Evolutionary conservation across 2,797 vertebrate genomes (phyloP).

Genomic region (Platalea minor): DNA sequence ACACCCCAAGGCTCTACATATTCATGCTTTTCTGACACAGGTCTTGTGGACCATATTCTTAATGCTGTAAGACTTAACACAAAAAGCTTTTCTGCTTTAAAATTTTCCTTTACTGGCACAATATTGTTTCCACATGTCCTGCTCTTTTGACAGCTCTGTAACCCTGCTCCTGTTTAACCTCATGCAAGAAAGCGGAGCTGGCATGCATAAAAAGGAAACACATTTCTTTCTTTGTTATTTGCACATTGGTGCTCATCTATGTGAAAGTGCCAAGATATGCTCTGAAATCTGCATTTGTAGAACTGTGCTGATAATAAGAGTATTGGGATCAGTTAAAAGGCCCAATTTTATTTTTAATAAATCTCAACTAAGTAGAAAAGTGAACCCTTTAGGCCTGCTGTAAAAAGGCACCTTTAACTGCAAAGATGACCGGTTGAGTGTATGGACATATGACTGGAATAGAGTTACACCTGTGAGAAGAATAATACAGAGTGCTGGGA

Average conservation of each 20-base stretch:
- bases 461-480: neutral
- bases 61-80: neutral
- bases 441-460: neutral
- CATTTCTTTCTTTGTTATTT: neutral
- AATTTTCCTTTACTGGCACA: neutral
- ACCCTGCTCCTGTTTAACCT: neutral
- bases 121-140: neutral
- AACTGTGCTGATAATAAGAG: constrained; percentile 78
- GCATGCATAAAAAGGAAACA: neutral
- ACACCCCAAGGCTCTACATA: neutral
- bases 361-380: constrained; percentile 74
- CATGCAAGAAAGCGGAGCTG: neutral
- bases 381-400: neutral
- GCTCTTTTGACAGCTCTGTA: neutral
- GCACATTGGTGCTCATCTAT: constrained; percentile 67
- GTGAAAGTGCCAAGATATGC: constrained; percentile 82
- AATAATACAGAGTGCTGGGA: neutral
- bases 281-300: constrained; percentile 82
- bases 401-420: neutral
- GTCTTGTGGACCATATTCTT: neutral
- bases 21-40: neutral
- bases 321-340: constrained; percentile 82
- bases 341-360: constrained; percentile 59
- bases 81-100: neutral
- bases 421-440: neutral